Conservation (phyloP, 64 coral and sea anemone species). For the Actinia tenebrosa region DNA sequence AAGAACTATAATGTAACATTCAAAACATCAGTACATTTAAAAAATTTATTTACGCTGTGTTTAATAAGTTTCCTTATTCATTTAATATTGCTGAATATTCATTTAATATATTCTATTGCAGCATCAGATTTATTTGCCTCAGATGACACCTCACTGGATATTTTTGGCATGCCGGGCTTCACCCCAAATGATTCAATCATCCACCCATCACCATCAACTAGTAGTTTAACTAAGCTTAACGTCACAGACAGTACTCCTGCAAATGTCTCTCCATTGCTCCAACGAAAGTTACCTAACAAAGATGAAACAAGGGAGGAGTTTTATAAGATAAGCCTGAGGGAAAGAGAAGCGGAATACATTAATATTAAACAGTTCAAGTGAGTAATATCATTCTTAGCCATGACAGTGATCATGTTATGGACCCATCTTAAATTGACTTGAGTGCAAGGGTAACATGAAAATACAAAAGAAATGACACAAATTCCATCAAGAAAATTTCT, state of each 20-base stretch:
- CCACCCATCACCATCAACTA: slow-evolving; percentile 53
- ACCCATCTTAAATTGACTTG: too few species aligned
- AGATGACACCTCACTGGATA: slow-evolving; percentile 27
- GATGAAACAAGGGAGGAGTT: slow-evolving; percentile 66
- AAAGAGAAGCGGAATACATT: slow-evolving; percentile 62
- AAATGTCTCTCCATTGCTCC: slow-evolving; percentile 42
- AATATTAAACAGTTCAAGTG: slow-evolving; percentile 56
- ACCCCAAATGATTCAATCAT: slow-evolving; percentile 28
- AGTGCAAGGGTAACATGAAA: too few species aligned
- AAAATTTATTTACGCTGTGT: too few species aligned
- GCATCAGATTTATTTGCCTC: background rate
- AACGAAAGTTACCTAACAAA: slow-evolving; percentile 51
- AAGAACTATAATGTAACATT: too few species aligned
- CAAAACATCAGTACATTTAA: too few species aligned
- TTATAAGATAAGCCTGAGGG: slow-evolving; percentile 60
- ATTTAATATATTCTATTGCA: background rate
- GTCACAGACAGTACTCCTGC: slow-evolving; percentile 1
- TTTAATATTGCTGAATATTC: too few species aligned
- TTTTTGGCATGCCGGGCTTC: slow-evolving; percentile 87
- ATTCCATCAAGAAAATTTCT: too few species aligned
- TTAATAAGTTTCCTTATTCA: too few species aligned
- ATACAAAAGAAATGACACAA: too few species aligned
- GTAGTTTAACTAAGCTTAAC: slow-evolving; percentile 44
- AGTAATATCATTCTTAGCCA: background rate
- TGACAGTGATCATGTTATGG: background rate